Evolutionary conservation across 2,888 invertebrate species (phyloP).

Genomic region (Ennomos erosarius): DNA sequence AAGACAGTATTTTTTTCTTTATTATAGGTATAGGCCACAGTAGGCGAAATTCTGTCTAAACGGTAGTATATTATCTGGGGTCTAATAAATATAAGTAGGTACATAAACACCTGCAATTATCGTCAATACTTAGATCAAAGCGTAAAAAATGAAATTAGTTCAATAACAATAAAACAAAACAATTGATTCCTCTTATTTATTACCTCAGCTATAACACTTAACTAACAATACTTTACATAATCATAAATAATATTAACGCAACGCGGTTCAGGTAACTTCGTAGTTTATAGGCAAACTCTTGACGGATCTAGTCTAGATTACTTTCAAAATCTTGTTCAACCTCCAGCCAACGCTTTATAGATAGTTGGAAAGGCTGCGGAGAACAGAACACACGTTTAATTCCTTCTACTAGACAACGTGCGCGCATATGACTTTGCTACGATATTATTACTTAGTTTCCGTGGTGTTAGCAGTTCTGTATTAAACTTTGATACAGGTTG

Average conservation of each 20-base stretch:
- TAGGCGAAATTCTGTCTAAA: too few species aligned
- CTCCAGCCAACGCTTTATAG: constrained; percentile 11
- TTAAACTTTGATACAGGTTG: too few species aligned
- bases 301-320: constrained; percentile 49
- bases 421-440: too few species aligned
- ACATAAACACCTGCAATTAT: too few species aligned
- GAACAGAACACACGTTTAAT: constrained; percentile 1
- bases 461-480: too few species aligned
- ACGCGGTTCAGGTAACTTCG: constrained; percentile 63
- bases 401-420: neutral
- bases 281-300: constrained; percentile 33
- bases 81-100: too few species aligned
- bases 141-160: neutral
- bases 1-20: too few species aligned
- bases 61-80: too few species aligned
- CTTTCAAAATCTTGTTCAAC: constrained; percentile 23
- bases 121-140: neutral
- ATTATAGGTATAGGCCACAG: too few species aligned
- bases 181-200: constrained; percentile 80
- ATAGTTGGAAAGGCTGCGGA: constrained; percentile 1
- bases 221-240: constrained; percentile 61
- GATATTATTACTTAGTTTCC: too few species aligned
- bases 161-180: constrained; percentile 35
- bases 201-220: constrained; percentile 75
- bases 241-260: constrained; percentile 57